Base-by-base conservation (phyloP, 1,140 invertebrate genomes). In the Reticulitermes speratus region DNA sequence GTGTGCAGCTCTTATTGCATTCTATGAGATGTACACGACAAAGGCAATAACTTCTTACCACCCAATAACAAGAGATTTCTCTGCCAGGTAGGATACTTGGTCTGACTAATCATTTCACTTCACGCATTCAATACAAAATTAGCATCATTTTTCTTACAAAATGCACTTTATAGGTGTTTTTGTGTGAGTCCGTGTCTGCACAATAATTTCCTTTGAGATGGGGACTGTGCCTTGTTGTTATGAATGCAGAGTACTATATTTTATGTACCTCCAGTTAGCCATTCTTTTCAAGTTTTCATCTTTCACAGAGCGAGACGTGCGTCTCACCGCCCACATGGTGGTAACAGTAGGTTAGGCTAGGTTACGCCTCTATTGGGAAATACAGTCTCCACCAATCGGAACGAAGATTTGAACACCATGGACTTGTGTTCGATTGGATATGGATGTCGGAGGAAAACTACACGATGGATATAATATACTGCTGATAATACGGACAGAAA, bases 401-500 rank as follows among this genome's bases (percentile, higher is more conserved):
- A 52, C 8, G 23, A 2, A 44, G 83, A 52, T 84, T 32, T 52
- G 38, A 44, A 32, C 83, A 84, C 38, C n/a, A 84, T 52, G 44
- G 44, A 84, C 83, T 84, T 8, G 48, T 45, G 83, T 84, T 52
- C 44, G 44, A 84, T 84, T 84, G 83, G 83, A 84, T 30, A 44
- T 32, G 83, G 83, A 32, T 84, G 83, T 84, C 83, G n/a, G 7
- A 75, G n/a, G 65, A 75, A 38, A 75, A 75, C 65, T 75, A 75
- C n/a, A 75, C n/a, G 65, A 30, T 30, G 65, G 25, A 30, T 30
- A 30, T 75, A 75, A 75, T 75, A 75, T 75, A 65, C 59, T 65
- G 59, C 59, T 19, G 59, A 65, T 65, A 65, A 65, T 65, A 30
- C 65, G 65, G n/a, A 9, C 65, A 75, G 65, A 75, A 30, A 75